Base-by-base conservation (phyloP, 1,140 invertebrate species). In the Catajapyx aquilonaris region DNA sequence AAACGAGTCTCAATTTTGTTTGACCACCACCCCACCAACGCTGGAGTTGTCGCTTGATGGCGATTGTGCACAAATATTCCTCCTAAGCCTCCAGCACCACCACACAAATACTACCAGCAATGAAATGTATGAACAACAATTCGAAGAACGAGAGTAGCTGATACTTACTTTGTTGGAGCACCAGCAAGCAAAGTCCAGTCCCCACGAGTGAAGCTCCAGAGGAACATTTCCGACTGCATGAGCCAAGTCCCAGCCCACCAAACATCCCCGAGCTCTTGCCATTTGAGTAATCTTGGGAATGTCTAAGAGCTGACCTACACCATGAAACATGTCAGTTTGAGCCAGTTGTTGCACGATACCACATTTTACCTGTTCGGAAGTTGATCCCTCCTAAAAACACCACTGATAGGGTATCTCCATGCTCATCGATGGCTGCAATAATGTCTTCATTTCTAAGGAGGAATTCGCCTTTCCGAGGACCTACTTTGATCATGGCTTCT, bases 121-220 rank as follows among this genome's bases (percentile, higher is more conserved):
- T n/a, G n/a, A n/a, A n/a, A n/a, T n/a, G n/a, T n/a, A n/a, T n/a
- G n/a, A n/a, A n/a, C n/a, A n/a, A n/a, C n/a, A n/a, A n/a, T n/a
- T n/a, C n/a, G n/a, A n/a, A n/a, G n/a, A n/a, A n/a, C n/a, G n/a
- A n/a, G n/a, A n/a, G n/a, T n/a, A n/a, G n/a, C n/a, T n/a, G n/a
- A n/a, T n/a, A 34, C 23, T 42, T 44, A 68, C 65, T 52, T 72
- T 73, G 44, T 73, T 75, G 3, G 65, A 59, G 48, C 71, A 75
- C 71, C 71, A 73, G 41, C 57, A 60, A 11, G 68, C 71, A 56
- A 73, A 74, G 49, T 73, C 71, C 1, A 73, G 66, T 37, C 59
- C 52, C 71, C 72, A 75, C 22, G 68, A 62, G 49, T 73, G 63
- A 0, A 73, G 51, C 28, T 59, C 40, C 5, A 73, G 40, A 17